These are phyloP conservation scores for Telmatherina bonti DNA, from an alignment of 2,797 vertebrate genomes.

Conservation along the genomic window DNA sequence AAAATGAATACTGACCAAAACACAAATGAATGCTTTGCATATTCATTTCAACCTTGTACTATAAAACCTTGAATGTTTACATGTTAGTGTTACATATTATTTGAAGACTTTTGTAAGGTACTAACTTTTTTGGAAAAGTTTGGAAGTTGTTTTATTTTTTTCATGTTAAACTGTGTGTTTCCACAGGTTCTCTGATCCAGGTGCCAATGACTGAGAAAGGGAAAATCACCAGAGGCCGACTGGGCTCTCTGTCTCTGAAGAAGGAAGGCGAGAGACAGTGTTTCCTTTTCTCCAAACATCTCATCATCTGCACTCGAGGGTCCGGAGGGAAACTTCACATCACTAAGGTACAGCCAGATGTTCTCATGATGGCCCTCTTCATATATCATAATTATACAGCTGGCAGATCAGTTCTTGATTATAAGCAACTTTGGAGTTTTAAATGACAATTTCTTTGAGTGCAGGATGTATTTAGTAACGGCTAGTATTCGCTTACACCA, in stretches of 20 bases:
- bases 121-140: background rate
- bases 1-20: background rate
- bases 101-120: background rate
- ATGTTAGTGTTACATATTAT: background rate
- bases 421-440: background rate
- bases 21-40: background rate
- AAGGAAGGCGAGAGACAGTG: constrained; percentile 97
- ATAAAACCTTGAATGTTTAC: background rate
- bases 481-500: background rate
- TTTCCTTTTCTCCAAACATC: constrained; percentile 98
- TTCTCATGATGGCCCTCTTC: background rate
- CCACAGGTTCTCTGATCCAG: constrained; percentile 94
- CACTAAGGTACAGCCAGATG: constrained; percentile 88
- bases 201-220: constrained; percentile 97
- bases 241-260: constrained; percentile 94
- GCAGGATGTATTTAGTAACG: background rate
- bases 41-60: background rate
- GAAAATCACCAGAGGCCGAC: constrained; percentile 91
- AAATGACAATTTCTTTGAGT: background rate
- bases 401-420: background rate
- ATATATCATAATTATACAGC: background rate
- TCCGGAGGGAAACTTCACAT: constrained; percentile 97
- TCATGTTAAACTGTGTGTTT: background rate
- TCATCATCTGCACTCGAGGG: constrained; percentile 95
- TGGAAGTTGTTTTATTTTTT: background rate